Percentiles rank a stretch among this genome's conserved stretches.
Conservation (phyloP, 1,140 invertebrate species). For the Melanaphis sacchari region DNA sequence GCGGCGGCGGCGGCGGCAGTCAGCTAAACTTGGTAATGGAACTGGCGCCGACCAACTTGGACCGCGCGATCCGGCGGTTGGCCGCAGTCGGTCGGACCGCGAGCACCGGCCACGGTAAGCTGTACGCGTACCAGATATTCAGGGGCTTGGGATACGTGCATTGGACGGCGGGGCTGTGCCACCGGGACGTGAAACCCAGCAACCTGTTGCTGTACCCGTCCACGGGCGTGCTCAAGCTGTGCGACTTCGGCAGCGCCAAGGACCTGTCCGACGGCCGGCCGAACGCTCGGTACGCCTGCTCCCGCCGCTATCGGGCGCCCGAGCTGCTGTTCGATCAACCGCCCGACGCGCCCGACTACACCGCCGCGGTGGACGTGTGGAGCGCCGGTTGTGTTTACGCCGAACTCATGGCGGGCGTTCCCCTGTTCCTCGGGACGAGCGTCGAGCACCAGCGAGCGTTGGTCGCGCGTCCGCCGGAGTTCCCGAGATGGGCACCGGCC, state of each 20-base stretch:
- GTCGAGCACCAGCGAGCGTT: not conserved
- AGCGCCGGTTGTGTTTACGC: conserved; percentile 44
- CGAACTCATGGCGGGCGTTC: not conserved
- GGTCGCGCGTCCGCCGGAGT: not conserved
- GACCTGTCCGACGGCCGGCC: not conserved
- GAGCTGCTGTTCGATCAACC: not conserved
- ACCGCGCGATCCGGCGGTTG: not conserved
- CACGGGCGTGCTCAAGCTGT: not conserved
- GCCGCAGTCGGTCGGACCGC: not conserved
- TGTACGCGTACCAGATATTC: conserved; percentile 40
- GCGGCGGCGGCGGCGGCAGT: too few species aligned
- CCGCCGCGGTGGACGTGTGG: conserved; percentile 29
- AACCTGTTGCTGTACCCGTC: conserved; percentile 2
- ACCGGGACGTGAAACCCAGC: not conserved
- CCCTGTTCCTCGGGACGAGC: not conserved
- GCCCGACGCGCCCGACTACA: not conserved
- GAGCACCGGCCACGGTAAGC: not conserved
- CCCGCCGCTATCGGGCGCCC: not conserved
- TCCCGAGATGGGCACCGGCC: not conserved
- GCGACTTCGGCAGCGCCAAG: conserved; percentile 26
- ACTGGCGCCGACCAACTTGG: conserved; percentile 22
- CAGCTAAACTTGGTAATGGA: conserved; percentile 20
- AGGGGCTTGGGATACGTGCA: not conserved
- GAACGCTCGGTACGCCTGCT: not conserved
- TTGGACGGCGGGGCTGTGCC: not conserved